phyloP scores from a whole-genome alignment of 2,113 vertebrate genomes.

The Phyllostomus hastatus region DNA sequence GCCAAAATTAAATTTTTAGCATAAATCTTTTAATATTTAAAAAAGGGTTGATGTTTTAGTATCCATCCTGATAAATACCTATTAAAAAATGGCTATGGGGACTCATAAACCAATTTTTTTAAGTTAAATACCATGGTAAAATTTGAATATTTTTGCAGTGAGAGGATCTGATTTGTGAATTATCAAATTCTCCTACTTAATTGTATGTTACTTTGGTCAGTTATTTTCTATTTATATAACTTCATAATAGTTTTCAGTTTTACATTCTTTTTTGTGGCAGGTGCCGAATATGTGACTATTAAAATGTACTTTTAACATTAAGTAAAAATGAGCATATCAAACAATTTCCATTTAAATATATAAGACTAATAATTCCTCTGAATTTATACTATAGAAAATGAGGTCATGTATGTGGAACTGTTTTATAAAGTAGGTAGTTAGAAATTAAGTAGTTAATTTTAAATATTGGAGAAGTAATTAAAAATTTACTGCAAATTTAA shows the following conservation, averaged over 20 bases:
- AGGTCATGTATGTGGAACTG: neutral
- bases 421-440: neutral
- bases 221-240: conserved; percentile 21
- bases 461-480: neutral
- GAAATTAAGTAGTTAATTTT: conserved; percentile 36
- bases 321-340: conserved; percentile 28
- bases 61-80: neutral
- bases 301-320: conserved; percentile 11
- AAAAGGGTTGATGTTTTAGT: conserved; percentile 22
- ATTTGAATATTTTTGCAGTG: neutral
- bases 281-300: neutral
- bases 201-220: neutral
- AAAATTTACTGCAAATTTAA: conserved; percentile 33
- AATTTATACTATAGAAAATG: conserved; percentile 5
- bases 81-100: neutral
- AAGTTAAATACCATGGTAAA: neutral
- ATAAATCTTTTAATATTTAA: neutral
- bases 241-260: conserved; percentile 17
- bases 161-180: neutral
- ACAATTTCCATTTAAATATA: neutral
- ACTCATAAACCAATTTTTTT: neutral
- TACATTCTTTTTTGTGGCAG: conserved; percentile 1
- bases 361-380: neutral
- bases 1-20: conserved; percentile 2
- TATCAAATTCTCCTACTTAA: neutral